Conservation (phyloP, 2,113 vertebrate species). For the Bothrops jararaca region DNA sequence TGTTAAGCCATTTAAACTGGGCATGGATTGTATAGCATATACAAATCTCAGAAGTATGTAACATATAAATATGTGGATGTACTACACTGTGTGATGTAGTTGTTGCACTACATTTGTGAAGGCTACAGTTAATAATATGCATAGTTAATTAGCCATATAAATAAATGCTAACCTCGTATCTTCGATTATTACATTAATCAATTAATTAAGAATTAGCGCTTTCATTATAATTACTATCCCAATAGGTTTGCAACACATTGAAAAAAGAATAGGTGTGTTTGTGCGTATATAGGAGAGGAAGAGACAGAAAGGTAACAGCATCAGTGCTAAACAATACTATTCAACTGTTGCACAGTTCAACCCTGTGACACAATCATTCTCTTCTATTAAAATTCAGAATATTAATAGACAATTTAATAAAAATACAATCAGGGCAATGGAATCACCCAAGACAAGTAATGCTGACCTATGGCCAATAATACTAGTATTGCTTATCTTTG, state of each 20-base stretch:
- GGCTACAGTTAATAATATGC: constrained; percentile 45
- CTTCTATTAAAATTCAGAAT: neutral
- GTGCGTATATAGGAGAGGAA: neutral
- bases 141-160: constrained; percentile 67
- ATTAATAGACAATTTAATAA: neutral
- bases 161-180: constrained; percentile 63
- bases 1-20: neutral
- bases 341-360: neutral
- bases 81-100: constrained; percentile 17
- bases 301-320: neutral
- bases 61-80: neutral
- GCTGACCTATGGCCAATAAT: neutral
- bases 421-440: neutral
- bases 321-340: neutral
- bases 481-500: neutral
- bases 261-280: neutral
- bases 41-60: neutral
- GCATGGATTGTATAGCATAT: neutral
- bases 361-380: neutral
- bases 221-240: constrained; percentile 25
- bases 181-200: constrained; percentile 69
- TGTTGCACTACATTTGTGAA: constrained; percentile 22
- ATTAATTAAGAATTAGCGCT: constrained; percentile 60
- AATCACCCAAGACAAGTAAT: neutral
- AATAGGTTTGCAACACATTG: neutral